These are phyloP conservation scores for Drosophila serrata DNA, from an alignment of 1,140 invertebrate species.

Conservation along the genomic window DNA sequence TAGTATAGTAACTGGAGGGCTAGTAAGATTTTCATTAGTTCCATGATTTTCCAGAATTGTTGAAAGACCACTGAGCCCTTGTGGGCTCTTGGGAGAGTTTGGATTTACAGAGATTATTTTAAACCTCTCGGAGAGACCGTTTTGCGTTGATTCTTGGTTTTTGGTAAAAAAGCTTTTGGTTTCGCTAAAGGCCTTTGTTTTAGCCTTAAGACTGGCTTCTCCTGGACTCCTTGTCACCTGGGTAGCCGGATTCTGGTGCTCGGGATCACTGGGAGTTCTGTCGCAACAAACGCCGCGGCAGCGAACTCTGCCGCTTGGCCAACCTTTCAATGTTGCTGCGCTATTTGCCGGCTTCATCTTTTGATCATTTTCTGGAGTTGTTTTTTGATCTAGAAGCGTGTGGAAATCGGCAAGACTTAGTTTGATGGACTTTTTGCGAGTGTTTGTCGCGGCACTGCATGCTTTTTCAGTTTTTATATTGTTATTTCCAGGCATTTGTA, in stretches of 20 bases:
- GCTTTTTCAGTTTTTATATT: constrained; percentile 2
- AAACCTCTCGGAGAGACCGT: too few relatives aligned
- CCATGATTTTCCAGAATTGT: not conserved
- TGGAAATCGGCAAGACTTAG: constrained; percentile 35
- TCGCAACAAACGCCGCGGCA: not conserved
- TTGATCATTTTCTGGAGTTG: not conserved
- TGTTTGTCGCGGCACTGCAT: not conserved
- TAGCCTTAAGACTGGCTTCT: not conserved
- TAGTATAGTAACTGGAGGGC: not conserved
- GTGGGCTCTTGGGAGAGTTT: not conserved
- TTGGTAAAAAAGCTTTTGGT: not conserved
- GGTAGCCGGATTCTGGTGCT: not conserved
- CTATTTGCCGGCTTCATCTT: not conserved
- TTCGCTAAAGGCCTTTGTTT: too few relatives aligned
- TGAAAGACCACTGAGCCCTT: not conserved
- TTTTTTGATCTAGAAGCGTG: not conserved
- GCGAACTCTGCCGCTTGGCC: not conserved
- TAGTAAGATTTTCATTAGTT: not conserved
- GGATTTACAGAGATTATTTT: not conserved
- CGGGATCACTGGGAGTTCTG: not conserved
- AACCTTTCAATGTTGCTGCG: too few relatives aligned
- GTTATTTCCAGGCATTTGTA: constrained; percentile 22
- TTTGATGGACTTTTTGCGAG: constrained; percentile 14
- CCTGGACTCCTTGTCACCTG: not conserved
- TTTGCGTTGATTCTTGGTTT: not conserved